Conservation (phyloP, 1,140 invertebrate genomes). For the Neodiprion virginianus region DNA sequence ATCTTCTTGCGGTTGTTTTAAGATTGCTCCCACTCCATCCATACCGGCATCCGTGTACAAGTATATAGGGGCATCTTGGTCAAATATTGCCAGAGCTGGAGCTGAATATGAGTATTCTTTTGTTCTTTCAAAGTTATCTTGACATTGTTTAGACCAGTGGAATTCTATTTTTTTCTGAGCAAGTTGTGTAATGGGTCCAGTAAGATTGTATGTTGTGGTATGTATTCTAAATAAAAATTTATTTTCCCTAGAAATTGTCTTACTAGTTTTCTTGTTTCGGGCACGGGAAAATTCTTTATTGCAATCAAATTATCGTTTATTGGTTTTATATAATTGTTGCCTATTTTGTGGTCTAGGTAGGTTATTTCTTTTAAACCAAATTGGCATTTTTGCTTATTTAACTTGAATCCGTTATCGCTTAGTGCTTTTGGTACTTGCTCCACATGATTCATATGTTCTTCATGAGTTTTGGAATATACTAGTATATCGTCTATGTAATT, state of each 20-base stretch:
- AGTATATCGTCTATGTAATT: constrained; percentile 47
- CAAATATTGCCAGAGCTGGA: constrained; percentile 29
- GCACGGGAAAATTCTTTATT: neutral
- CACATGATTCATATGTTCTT: constrained; percentile 36
- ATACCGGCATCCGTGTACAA: constrained; percentile 34
- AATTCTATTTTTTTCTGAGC: constrained; percentile 27
- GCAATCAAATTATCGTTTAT: neutral
- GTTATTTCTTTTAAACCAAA: neutral
- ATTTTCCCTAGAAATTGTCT: constrained; percentile 35
- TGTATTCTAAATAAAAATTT: constrained; percentile 31
- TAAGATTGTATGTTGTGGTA: constrained; percentile 25
- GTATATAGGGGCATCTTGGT: constrained; percentile 27
- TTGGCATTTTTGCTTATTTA: neutral
- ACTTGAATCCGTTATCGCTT: neutral
- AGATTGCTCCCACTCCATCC: constrained; percentile 30
- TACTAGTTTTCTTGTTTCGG: constrained; percentile 8
- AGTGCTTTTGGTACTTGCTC: constrained; percentile 8
- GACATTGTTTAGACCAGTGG: constrained; percentile 25
- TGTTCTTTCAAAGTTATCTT: constrained; percentile 21
- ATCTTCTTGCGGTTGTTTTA: constrained; percentile 29
- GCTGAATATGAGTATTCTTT: constrained; percentile 22
- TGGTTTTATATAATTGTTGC: neutral
- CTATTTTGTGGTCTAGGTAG: too few species aligned
- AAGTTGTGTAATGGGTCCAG: constrained; percentile 28
- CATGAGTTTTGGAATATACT: constrained; percentile 44